Base-by-base conservation (phyloP, 2,888 invertebrate species). In the Diabrotica balteata region DNA sequence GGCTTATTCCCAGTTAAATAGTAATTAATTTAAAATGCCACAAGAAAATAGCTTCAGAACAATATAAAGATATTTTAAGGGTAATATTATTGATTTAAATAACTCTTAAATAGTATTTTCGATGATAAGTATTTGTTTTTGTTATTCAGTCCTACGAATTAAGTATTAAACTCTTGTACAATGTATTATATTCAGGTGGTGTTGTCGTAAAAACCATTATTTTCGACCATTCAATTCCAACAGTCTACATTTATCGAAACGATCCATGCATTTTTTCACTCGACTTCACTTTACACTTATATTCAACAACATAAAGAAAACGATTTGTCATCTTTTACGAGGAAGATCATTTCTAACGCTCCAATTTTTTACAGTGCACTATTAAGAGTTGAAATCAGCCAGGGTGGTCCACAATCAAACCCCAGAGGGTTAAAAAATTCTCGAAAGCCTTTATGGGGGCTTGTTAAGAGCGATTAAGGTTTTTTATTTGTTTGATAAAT, bases 321-420 rank as follows among this genome's bases (percentile, higher is more conserved):
- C 76, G 70, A 78, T 78, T 78, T 78, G 73, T 78, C 76, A 78
- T 73, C 68, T 72, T 68, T 69, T 67, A 67, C 55, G 69, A 72
- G 63, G 63, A 64, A 68, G 67, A 70, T 59, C 66, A 73, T 75
- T 72, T 71, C 71, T 68, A 73, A 71, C 68, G 76, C 76, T 77
- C 77, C 72, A 76, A 69, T 76, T 78, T 78, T 77, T 77, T 70
- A 69, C 68, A 69, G 70, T 54, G 63, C 64, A 68, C 68, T 68
- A 69, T 74, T 75, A 74, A 72, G 69, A 54, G 60, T 64, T 66
- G 47, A 65, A 49, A 59, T 58, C 64, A 61, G 69, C 69, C 75
- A 57, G 77, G 78, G 78, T 78, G 78, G 78, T 78, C 78, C 70
- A 67, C 68, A 70, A 72, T 73, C 69, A 71, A 69, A 72, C 75